These are phyloP conservation scores for Pterocles orientalis DNA, from an alignment of 2,113 vertebrate genomes.

Conservation along the genomic window DNA sequence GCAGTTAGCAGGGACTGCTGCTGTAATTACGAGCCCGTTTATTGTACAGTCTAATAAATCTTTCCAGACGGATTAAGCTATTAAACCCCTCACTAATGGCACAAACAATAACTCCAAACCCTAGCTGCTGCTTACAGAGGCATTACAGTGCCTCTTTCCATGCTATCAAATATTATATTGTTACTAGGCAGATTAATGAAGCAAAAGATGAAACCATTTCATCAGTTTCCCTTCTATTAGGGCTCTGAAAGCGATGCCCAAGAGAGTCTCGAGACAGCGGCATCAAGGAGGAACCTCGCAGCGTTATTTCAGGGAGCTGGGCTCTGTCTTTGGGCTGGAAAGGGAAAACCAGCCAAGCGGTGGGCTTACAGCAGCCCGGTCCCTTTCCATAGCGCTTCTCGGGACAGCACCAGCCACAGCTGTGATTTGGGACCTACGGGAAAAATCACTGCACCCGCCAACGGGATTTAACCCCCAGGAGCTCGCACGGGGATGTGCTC, in stretches of 20 bases:
- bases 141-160: not conserved
- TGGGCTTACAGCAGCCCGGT: not conserved
- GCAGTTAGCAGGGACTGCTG: not conserved
- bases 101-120: slow-evolving; percentile 5
- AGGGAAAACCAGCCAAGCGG: not conserved
- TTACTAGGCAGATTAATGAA: not conserved
- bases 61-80: slow-evolving; percentile 41
- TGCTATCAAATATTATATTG: not conserved
- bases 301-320: not conserved
- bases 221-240: not conserved
- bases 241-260: not conserved
- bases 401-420: not conserved
- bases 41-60: slow-evolving; percentile 24
- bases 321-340: not conserved
- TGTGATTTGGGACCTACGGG: not conserved
- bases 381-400: not conserved
- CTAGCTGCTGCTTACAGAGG: slow-evolving; percentile 24
- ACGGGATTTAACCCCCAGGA: not conserved
- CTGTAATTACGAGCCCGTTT: slow-evolving; percentile 31
- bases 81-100: slow-evolving; percentile 36
- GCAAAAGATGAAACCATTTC: not conserved
- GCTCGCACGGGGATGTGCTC: too few relatives aligned
- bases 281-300: not conserved
- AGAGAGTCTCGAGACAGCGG: not conserved
- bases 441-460: not conserved